These are phyloP conservation scores for Hemitrygon akajei DNA, from an alignment of 2,797 vertebrate genomes.

Conservation along the genomic window DNA sequence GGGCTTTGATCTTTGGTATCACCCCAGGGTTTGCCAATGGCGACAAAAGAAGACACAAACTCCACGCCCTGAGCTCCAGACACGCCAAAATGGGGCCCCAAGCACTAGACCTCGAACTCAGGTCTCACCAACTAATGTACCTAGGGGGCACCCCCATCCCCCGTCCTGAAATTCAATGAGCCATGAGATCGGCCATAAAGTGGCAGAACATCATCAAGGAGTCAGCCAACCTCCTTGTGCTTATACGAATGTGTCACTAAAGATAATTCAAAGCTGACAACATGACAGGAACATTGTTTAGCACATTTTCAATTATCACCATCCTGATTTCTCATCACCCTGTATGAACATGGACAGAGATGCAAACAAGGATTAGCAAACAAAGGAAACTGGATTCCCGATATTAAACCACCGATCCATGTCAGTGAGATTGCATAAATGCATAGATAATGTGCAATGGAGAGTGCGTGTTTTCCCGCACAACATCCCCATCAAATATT, in stretches of 20 bases:
- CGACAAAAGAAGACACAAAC: no score
- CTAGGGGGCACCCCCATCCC: no score
- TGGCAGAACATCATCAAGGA: no score
- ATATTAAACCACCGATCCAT: not conserved
- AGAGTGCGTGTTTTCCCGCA: not conserved
- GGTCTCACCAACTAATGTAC: no score
- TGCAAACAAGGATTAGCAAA: not conserved
- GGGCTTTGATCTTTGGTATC: no score
- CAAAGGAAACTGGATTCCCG: not conserved
- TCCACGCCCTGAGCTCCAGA: no score
- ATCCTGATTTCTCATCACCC: not conserved
- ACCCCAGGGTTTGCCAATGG: no score
- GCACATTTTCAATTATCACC: not conserved
- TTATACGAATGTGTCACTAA: not conserved
- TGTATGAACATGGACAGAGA: not conserved
- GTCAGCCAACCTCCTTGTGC: no score
- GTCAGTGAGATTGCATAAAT: not conserved
- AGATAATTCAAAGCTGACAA: not conserved
- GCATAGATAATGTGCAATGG: not conserved
- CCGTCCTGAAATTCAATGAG: no score
- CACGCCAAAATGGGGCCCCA: no score
- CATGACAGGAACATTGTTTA: not conserved
- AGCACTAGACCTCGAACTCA: no score
- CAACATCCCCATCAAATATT: constrained; percentile 3
- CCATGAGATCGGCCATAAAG: no score